Evolutionary conservation across 2,888 invertebrate genomes (phyloP), one percentile per base, ranked within the genome.

Genomic region (Poecilobothrus nobilitatus): DNA sequence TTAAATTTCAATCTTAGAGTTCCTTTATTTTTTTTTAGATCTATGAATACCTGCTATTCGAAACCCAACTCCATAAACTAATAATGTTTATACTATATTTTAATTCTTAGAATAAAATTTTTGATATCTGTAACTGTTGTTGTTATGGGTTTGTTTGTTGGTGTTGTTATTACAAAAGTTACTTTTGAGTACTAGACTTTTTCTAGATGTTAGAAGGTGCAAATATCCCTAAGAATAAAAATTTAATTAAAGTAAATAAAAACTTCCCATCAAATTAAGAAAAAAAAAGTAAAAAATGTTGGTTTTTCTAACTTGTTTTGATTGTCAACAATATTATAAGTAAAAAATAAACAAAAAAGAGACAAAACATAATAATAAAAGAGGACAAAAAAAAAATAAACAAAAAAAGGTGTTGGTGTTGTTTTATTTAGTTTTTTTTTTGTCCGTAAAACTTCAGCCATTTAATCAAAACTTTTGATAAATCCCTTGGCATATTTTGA

Each of bases 171-270:
- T 27, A 27, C 3, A 37, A 37, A 37, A 37, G 37, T 37, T 37
- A 5, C 37, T 27, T n/a, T 27, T 27, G 27, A 27, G 27, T 27
- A 27, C 27, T 27, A 5, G 27, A 27, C 27, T 27, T 27, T 27
- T 27, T 27, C 27, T 27, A 27, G 27, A 27, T 27, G 27, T 27
- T 27, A 4, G 6, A 53, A 53, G 53, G 18, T 53, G 53, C 9
- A 53, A 53, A 53, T 53, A 53, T 53, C 15, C 53, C 15, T 53
- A 53, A 53, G 53, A 53, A 53, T 53, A 18, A 53, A 53, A 53
- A 53, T 53, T 53, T 53, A 53, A 53, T 53, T 53, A 53, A 53
- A 53, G 53, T 53, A 53, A 53, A 53, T 53, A 53, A 53, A 53
- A 53, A 53, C 53, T 53, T 53, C 53, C 53, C 53, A 53, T 53